Evolutionary conservation across 2,888 invertebrate genomes (phyloP).

Genomic region (Drosophila mimetica): DNA sequence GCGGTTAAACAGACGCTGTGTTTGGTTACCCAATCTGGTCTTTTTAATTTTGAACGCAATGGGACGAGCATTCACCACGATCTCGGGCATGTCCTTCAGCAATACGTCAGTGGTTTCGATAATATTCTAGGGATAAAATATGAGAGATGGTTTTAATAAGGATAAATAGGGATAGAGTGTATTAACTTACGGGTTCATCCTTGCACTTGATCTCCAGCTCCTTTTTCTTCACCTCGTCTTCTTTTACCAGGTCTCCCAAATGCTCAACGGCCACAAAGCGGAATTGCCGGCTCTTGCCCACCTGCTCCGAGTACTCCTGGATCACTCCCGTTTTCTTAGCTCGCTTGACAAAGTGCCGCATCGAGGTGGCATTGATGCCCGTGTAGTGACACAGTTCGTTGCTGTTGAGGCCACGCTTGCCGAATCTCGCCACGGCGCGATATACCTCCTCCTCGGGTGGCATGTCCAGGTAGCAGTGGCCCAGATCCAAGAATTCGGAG

Average conservation of each 20-base stretch:
- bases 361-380: slow-evolving; percentile 84
- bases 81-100: slow-evolving; percentile 65
- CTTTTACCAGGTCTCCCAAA: slow-evolving; percentile 49
- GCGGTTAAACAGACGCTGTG: slow-evolving; percentile 84
- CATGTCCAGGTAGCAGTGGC: slow-evolving; percentile 79
- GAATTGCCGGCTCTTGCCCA: slow-evolving; percentile 86
- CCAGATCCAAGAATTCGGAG: slow-evolving; percentile 78
- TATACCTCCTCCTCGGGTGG: slow-evolving; percentile 86
- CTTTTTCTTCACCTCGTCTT: slow-evolving; percentile 40
- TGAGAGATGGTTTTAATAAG: too few species aligned
- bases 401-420: slow-evolving; percentile 86
- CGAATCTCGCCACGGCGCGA: slow-evolving; percentile 84
- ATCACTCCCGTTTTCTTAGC: slow-evolving; percentile 82
- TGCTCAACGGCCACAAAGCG: slow-evolving; percentile 81
- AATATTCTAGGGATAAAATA: slow-evolving; percentile 49
- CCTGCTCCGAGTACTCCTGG: slow-evolving; percentile 85
- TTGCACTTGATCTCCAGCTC: slow-evolving; percentile 68
- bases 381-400: slow-evolving; percentile 82
- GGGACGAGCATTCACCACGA: slow-evolving; percentile 56
- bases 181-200: slow-evolving; percentile 76
- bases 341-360: slow-evolving; percentile 85
- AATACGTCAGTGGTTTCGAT: slow-evolving; percentile 54
- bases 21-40: slow-evolving; percentile 36
- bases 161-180: too few species aligned
- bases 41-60: slow-evolving; percentile 37